Evolutionary conservation across 2,888 invertebrate species (phyloP).

Genomic region (Torymus tubicola): DNA sequence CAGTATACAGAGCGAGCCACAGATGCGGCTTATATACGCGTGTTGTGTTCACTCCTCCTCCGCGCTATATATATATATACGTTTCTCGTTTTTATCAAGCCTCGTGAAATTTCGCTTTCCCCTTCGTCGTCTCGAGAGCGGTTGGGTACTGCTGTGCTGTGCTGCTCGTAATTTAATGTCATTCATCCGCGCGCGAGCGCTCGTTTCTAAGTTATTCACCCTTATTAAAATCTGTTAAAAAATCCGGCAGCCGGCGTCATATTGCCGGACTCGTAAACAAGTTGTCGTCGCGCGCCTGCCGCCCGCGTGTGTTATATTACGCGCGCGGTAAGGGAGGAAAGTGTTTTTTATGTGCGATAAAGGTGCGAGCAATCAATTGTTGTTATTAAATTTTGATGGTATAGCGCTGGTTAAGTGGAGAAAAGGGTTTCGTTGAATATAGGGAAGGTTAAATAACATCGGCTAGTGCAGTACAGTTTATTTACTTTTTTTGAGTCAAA

Average conservation of each 20-base stretch:
- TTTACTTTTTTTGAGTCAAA: too few relatives aligned
- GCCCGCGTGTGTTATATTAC: background rate
- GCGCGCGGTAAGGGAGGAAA: background rate
- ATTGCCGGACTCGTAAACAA: conserved; percentile 61
- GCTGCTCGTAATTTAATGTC: conserved; percentile 70
- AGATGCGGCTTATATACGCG: conserved; percentile 74
- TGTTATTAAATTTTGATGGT: conserved; percentile 37
- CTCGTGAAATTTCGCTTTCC: conserved; percentile 40
- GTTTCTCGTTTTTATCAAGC: conserved; percentile 41
- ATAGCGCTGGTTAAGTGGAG: background rate
- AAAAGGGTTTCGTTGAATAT: background rate
- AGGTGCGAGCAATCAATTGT: conserved; percentile 40
- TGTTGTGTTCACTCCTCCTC: conserved; percentile 47
- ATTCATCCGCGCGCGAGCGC: conserved; percentile 68
- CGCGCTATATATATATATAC: too few relatives aligned
- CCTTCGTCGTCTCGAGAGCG: background rate
- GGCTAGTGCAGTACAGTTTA: too few relatives aligned
- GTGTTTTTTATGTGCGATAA: conserved; percentile 41
- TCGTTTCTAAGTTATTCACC: conserved; percentile 66
- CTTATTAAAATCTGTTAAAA: conserved; percentile 72
- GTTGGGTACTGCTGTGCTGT: too few relatives aligned
- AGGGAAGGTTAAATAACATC: too few relatives aligned
- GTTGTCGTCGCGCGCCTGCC: conserved; percentile 39
- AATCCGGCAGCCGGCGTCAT: conserved; percentile 62
- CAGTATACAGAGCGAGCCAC: conserved; percentile 67